Percentiles rank a stretch among this genome's conserved stretches.
These are phyloP conservation scores for Neosalanx taihuensis DNA, from an alignment of 2,797 vertebrate genomes.

Conservation along the genomic window DNA sequence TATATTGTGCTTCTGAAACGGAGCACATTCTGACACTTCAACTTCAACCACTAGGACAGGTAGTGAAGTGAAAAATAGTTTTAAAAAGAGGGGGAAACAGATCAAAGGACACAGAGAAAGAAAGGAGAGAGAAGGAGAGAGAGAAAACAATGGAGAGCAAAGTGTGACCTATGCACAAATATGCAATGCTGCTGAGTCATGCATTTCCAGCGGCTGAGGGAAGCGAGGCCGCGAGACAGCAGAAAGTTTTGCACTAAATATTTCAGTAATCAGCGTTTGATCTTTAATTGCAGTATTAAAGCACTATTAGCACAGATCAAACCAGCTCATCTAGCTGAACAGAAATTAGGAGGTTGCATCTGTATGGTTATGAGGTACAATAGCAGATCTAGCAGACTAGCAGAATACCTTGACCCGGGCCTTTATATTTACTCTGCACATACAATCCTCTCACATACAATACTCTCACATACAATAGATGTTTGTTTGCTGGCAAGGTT, in stretches of 20 bases:
- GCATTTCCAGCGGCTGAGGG: conserved; percentile 22
- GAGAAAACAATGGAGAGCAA: background rate
- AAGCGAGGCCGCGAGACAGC: background rate
- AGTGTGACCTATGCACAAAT: background rate
- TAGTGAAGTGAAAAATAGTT: background rate
- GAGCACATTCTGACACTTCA: conserved; percentile 20
- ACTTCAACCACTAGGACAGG: conserved; percentile 11
- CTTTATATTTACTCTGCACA: conserved; percentile 12
- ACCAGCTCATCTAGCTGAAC: conserved; percentile 36
- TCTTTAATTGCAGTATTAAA: conserved; percentile 56
- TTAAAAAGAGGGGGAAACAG: background rate
- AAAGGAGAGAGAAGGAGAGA: background rate
- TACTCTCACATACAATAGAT: no score
- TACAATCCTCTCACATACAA: no score
- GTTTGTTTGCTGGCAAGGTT: no score
- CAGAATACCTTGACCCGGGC: conserved; percentile 29
- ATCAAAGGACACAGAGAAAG: background rate
- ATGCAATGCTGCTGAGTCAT: conserved; percentile 2
- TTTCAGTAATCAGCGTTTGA: conserved; percentile 55
- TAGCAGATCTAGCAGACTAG: conserved; percentile 19
- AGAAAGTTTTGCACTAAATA: conserved; percentile 39
- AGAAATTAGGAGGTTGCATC: conserved; percentile 8
- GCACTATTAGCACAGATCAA: conserved; percentile 52
- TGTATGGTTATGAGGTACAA: conserved; percentile 31
- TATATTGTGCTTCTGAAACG: conserved; percentile 2